Evolutionary conservation across 2,888 invertebrate genomes (phyloP), one percentile per base, ranked within the genome.

Genomic region (Apoda limacodes): DNA sequence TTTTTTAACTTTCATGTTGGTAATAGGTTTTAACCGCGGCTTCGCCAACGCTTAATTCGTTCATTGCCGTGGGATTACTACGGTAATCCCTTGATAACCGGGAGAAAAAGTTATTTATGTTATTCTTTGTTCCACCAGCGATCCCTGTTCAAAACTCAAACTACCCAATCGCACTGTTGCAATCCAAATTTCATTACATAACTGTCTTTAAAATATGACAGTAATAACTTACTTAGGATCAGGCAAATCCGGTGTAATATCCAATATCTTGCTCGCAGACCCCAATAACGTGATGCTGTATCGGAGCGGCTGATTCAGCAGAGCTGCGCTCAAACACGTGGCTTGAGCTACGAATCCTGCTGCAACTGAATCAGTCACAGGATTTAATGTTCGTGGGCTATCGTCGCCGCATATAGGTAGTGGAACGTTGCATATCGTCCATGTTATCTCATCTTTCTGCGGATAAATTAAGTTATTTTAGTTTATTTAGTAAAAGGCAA

Each of bases 271-370:
- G 43, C 92, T 91, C 20, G 91, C 84, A 0, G 95, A 95, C 0
- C 95, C 94, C 45, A 88, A 84, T 66, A 92, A 85, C 4, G 86
- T 83, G 39, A 97, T 84, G 17, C 89, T 89, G 68, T 97, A 96
- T 21, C 96, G 82, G 11, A 95, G 76, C 17, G 97, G 95, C 47
- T 93, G 87, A 62, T 92, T 88, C 28, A 98, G 80, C 49, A 97
- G 85, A 26, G 87, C 87, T 1, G 94, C 89, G 26, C 93, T 86
- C 80, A 95, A 87, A 37, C 89, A 84, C 0, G 92, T 83, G 9
- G 92, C 82, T 56, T 97, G 96, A 9, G 93, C 89, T 6, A 91
- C 90, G 59, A 89, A 92, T 5, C 96, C 95, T 2, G 95, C 82
- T 0, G 93, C 93, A n/a, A 93, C 92, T 0, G 93, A 87, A 30